Evolutionary conservation across 1,140 invertebrate species (phyloP), one percentile per base, ranked within the genome.

Genomic region (Aphelinus certus): DNA sequence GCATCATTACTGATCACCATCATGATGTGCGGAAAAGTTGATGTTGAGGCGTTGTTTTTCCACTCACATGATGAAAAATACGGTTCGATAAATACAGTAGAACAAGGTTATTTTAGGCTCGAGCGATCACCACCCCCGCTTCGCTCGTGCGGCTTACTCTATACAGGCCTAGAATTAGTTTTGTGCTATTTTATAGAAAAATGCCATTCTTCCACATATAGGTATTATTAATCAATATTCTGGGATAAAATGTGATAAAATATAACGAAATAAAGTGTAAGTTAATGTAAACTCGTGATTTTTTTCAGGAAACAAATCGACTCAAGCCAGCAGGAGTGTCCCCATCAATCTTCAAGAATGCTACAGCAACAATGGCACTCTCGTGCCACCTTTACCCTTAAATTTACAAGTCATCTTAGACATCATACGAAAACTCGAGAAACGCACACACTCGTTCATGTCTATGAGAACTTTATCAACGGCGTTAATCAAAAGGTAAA

Each of bases 401-500:
- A 88, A 88, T 26, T 81, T 91, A 7, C 87, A 87, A 71, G 82
- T 89, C 7, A 83, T 90, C 60, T 78, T 91, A 7, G 90, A 90
- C 45, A 80, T 91, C 9, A 73, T 91, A n/a, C 85, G 87, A 76
- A 89, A 89, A 81, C 72, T 90, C 57, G 91, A 92, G 81, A 78
- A 78, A 49, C 75, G 85, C 69, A 81, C 86, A 0, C 81, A 83
- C 26, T 77, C 74, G 43, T 79, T 80, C 3, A 84, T 89, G 45
- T 87, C 90, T 77, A 86, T 90, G 73, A 86, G 88, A 80, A 78
- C 88, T 63, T 82, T 91, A 47, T 85, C 87, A 43, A 85, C 89
- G 10, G 84, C 88, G 1, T 82, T 92, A 65, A 76, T 91, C n/a
- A 88, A 89, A 77, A 89, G 88, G 90, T 91, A 82, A 80, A 6